Conservation (phyloP, 2,113 vertebrate genomes). For the Terrapene triunguis region DNA sequence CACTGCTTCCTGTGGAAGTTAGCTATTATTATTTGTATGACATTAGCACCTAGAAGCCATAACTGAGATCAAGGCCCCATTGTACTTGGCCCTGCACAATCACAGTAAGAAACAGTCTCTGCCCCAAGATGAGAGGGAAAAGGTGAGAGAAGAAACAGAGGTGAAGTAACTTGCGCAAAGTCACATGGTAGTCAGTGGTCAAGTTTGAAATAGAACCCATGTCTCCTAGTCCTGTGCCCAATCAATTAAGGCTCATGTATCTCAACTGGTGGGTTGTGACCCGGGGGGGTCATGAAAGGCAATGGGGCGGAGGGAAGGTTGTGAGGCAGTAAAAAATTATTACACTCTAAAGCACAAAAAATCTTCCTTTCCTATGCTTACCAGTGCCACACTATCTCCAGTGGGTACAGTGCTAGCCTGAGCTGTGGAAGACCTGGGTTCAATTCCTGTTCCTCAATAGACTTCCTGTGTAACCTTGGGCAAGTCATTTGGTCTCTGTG, state of each 20-base stretch:
- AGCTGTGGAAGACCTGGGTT: neutral
- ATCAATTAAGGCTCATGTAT: neutral
- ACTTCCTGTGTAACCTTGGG: neutral
- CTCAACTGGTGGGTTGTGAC: neutral
- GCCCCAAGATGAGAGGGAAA: neutral
- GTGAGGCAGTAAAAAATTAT: neutral
- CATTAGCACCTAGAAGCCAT: neutral
- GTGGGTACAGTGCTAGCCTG: neutral
- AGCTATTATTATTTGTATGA: neutral
- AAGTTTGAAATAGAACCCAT: neutral
- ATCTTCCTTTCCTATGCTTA: neutral
- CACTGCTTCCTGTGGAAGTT: neutral
- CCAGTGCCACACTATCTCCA: neutral
- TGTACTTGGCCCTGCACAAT: fast-evolving
- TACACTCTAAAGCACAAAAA: neutral
- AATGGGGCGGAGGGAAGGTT: neutral
- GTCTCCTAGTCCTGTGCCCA: neutral
- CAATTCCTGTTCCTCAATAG: neutral
- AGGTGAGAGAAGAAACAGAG: neutral
- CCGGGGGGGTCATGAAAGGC: neutral
- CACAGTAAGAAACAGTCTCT: neutral
- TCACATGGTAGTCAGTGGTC: neutral
- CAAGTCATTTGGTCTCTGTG: neutral
- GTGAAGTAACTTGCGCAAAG: neutral
- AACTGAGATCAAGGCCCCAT: fast-evolving